These are phyloP conservation scores for Adrianichthys oophorus DNA, from an alignment of 2,797 vertebrate genomes.

Conservation along the genomic window DNA sequence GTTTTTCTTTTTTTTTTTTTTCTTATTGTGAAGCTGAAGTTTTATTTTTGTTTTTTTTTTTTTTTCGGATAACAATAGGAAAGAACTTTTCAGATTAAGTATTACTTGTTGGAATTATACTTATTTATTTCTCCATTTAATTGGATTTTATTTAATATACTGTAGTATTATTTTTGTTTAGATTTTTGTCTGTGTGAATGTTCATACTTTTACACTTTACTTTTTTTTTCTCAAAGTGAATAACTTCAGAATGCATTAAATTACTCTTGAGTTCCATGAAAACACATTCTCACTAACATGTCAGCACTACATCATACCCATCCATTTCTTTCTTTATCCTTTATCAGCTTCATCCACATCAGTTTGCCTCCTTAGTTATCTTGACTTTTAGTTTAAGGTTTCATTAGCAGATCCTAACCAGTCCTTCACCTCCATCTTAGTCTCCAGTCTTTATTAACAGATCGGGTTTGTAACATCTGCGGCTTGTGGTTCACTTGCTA, in stretches of 20 bases:
- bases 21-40: neutral
- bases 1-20: neutral
- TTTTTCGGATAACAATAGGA: too few species aligned
- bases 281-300: constrained; percentile 2
- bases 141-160: too few species aligned
- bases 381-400: constrained; percentile 16
- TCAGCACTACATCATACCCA: constrained; percentile 5
- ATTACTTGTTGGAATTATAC: too few species aligned
- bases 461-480: constrained; percentile 16
- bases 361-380: neutral
- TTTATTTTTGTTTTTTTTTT: neutral
- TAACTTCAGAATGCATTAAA: constrained; percentile 3
- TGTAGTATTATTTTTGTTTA: neutral
- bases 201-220: neutral
- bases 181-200: neutral
- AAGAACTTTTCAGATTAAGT: too few species aligned
- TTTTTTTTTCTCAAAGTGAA: neutral
- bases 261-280: neutral
- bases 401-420: constrained; percentile 1
- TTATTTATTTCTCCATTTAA: too few species aligned
- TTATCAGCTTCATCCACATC: constrained; percentile 21
- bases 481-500: constrained; percentile 43
- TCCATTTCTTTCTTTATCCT: neutral
- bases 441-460: constrained; percentile 12
- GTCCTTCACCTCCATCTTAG: constrained; percentile 2